Conservation (phyloP, 2,113 vertebrate species). For the Motacilla tschutschensis region DNA sequence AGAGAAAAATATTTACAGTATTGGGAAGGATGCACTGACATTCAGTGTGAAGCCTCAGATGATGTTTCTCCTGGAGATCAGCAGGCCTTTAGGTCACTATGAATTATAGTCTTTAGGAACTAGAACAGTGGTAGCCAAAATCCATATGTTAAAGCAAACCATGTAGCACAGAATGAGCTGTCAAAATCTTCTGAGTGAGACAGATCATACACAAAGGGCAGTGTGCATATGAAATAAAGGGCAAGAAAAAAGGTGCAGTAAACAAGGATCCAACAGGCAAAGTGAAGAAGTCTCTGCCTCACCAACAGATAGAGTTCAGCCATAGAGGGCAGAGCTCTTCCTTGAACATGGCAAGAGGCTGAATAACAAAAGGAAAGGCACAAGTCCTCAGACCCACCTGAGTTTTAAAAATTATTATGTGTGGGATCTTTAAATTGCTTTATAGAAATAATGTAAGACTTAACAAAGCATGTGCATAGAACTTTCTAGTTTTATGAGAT, state of each 20-base stretch:
- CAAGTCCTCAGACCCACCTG: not conserved
- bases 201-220: not conserved
- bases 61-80: not conserved
- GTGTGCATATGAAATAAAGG: not conserved
- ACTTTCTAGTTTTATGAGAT: not conserved
- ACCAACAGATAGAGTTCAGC: not conserved
- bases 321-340: not conserved
- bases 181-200: not conserved
- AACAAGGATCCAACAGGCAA: not conserved
- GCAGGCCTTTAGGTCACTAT: not conserved
- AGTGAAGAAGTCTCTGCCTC: not conserved
- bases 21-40: not conserved
- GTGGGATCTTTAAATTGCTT: not conserved
- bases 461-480: not conserved
- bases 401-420: not conserved
- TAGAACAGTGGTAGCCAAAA: not conserved
- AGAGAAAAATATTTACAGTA: not conserved
- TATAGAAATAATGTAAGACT: not conserved
- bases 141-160: not conserved
- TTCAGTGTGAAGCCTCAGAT: not conserved
- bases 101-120: constrained; percentile 1
- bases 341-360: not conserved
- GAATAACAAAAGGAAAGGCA: not conserved
- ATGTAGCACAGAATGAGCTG: not conserved
- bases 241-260: not conserved